phyloP scores from a whole-genome alignment of 2,113 vertebrate species.

The Strix aluco region DNA sequence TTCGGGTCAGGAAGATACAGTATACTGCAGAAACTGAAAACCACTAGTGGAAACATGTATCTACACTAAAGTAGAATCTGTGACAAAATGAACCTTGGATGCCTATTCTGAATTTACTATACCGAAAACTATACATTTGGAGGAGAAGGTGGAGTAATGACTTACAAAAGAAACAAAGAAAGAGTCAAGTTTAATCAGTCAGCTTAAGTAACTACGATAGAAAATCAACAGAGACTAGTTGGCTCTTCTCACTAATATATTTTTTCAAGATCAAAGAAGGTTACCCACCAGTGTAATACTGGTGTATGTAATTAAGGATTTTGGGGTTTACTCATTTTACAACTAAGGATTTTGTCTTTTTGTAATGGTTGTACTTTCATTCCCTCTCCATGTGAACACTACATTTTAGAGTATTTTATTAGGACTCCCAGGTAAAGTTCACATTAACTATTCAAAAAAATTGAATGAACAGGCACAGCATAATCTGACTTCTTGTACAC shows the following conservation, averaged over 20 bases:
- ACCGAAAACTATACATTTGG: not conserved
- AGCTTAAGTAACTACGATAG: not conserved
- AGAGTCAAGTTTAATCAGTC: not conserved
- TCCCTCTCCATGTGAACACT: not conserved
- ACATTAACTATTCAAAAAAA: not conserved
- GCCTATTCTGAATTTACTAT: not conserved
- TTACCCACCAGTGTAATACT: not conserved
- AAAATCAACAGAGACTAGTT: not conserved
- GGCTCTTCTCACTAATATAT: not conserved
- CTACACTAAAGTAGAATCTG: not conserved
- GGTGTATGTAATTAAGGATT: not conserved
- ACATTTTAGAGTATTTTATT: not conserved
- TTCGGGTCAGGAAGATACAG: slow-evolving; percentile 22
- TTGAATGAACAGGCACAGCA: not conserved
- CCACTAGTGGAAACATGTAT: not conserved
- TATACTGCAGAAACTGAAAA: slow-evolving; percentile 23
- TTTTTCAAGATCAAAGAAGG: not conserved
- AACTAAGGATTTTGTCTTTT: not conserved
- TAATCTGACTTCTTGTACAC: not conserved
- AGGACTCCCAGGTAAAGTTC: not conserved
- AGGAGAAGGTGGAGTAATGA: not conserved
- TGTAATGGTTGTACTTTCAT: not conserved
- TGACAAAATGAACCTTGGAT: not conserved
- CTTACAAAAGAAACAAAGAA: not conserved
- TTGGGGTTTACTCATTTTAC: not conserved